Conservation (phyloP, 30 jellyfish, hydroid and myxozoan genomes). For the Hydra vulgaris region DNA sequence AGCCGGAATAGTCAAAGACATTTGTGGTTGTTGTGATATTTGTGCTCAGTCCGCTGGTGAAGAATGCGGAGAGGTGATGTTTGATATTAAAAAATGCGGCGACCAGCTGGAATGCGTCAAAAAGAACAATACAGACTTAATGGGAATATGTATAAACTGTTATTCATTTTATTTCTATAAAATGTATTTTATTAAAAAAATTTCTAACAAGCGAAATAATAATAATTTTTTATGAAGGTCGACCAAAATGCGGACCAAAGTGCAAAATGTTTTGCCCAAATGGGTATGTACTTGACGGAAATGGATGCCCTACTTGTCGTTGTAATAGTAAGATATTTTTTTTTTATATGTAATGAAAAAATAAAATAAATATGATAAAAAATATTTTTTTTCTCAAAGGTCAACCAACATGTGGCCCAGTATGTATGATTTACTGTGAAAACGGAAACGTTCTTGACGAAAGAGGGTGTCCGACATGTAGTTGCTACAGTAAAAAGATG, state of each 20-base stretch:
- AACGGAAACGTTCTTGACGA: no score
- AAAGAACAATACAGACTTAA: neutral
- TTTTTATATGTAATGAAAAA: neutral
- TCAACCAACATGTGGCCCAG: no score
- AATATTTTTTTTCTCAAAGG: no score
- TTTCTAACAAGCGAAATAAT: no score
- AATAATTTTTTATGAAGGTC: neutral
- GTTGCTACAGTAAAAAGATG: no score
- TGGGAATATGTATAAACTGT: neutral
- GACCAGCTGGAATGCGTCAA: constrained; percentile 14
- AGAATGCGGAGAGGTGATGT: constrained; percentile 20
- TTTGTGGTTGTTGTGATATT: constrained; percentile 28
- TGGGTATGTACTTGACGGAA: constrained; percentile 7
- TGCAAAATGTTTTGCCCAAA: neutral
- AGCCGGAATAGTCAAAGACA: constrained; percentile 9
- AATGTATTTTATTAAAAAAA: no score
- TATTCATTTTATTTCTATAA: no score
- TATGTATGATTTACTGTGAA: no score
- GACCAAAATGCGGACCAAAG: neutral
- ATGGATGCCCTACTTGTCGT: constrained; percentile 12
- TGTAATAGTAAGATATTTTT: neutral
- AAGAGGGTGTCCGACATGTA: no score
- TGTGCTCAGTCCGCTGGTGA: constrained; percentile 24
- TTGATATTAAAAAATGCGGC: constrained; percentile 18
- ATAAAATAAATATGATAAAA: no score